Evolutionary conservation across 2,113 vertebrate genomes (phyloP).

Genomic region (Geococcyx californianus): DNA sequence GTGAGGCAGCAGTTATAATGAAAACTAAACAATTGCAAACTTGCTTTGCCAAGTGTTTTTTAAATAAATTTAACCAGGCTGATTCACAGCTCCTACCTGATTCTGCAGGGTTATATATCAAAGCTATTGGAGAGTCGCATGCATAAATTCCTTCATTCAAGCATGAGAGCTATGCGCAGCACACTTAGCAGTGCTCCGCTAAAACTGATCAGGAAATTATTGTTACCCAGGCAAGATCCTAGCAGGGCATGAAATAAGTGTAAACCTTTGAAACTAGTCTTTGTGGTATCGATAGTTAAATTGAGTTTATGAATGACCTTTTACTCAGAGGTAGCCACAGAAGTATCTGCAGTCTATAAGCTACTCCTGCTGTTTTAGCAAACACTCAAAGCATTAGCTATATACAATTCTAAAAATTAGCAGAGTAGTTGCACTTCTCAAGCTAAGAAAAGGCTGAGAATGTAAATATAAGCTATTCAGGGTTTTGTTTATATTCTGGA

Average conservation of each 20-base stretch:
- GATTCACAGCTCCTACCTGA: constrained; percentile 15
- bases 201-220: neutral
- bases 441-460: neutral
- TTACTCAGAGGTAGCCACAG: neutral
- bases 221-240: neutral
- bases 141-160: neutral
- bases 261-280: neutral
- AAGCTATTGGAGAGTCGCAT: neutral
- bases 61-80: constrained; percentile 21
- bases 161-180: neutral
- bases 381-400: neutral
- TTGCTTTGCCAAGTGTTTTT: constrained; percentile 56
- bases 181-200: neutral
- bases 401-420: neutral
- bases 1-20: constrained; percentile 56
- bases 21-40: constrained; percentile 70
- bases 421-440: neutral
- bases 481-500: neutral
- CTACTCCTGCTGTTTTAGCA: neutral
- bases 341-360: neutral
- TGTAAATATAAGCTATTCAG: neutral
- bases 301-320: neutral
- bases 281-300: neutral
- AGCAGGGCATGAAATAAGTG: neutral
- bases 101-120: neutral